Evolutionary conservation across 1,140 invertebrate species (phyloP).

Genomic region (Cryptotermes secundus): DNA sequence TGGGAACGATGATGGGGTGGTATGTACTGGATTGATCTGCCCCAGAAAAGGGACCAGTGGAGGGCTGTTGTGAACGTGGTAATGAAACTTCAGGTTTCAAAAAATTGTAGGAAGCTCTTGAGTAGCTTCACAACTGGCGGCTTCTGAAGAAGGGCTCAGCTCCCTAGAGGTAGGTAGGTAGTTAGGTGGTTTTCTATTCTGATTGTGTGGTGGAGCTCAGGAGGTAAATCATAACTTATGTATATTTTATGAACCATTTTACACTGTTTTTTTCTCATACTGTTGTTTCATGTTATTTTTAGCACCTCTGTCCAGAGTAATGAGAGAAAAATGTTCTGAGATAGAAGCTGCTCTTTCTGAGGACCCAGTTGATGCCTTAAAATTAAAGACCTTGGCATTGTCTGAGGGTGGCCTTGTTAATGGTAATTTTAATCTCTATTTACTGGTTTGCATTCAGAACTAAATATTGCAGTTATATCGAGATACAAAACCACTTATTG

Average conservation of each 20-base stretch:
- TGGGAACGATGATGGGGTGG: too few species aligned
- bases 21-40: too few species aligned
- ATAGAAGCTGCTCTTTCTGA: slow-evolving; percentile 32
- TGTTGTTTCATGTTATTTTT: neutral
- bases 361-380: slow-evolving; percentile 29
- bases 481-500: neutral
- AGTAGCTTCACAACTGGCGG: too few species aligned
- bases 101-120: too few species aligned
- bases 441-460: neutral
- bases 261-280: neutral
- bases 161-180: too few species aligned
- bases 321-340: slow-evolving; percentile 22
- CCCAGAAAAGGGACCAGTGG: too few species aligned
- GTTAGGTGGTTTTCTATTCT: too few species aligned
- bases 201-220: too few species aligned
- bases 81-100: too few species aligned
- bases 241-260: neutral
- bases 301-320: neutral
- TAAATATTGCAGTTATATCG: neutral
- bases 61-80: too few species aligned
- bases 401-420: slow-evolving; percentile 37
- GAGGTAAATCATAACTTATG: neutral
- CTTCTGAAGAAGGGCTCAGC: too few species aligned
- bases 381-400: slow-evolving; percentile 33
- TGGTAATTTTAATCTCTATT: slow-evolving; percentile 31